These are phyloP conservation scores for Troilus luridus DNA, from an alignment of 2,888 invertebrate genomes.

Conservation along the genomic window DNA sequence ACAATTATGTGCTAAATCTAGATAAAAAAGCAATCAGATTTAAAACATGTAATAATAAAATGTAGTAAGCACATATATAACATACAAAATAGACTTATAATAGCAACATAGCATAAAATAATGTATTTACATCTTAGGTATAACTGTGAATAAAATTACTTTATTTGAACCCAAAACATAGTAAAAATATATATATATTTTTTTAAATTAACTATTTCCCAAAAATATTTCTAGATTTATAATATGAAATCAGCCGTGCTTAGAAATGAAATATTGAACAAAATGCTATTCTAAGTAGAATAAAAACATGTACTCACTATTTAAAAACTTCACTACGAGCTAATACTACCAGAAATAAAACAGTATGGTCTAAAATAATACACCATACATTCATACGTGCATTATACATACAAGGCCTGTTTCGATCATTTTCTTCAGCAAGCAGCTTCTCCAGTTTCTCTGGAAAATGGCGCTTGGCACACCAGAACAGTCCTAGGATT, in stretches of 20 bases:
- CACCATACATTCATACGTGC: constrained; percentile 8
- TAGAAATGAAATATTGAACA: background rate
- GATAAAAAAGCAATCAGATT: background rate
- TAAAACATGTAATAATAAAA: background rate
- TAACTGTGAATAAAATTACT: background rate
- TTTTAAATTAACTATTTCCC: background rate
- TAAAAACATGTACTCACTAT: constrained; percentile 25
- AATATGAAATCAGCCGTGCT: constrained; percentile 28
- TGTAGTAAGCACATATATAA: background rate
- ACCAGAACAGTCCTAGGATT: constrained; percentile 85
- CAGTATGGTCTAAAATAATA: background rate
- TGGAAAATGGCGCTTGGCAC: constrained; percentile 88
- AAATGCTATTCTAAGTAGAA: background rate
- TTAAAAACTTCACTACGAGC: constrained; percentile 56
- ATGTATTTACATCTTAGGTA: background rate
- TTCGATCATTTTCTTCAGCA: constrained; percentile 84
- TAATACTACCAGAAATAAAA: constrained; percentile 67
- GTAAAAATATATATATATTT: background rate
- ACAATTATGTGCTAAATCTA: constrained; percentile 5
- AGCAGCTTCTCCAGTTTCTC: constrained; percentile 87
- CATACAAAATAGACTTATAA: background rate
- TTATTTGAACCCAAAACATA: background rate
- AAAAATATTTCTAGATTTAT: background rate
- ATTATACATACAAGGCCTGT: constrained; percentile 75
- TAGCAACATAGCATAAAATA: background rate